Base-by-base conservation (phyloP, 2,797 vertebrate genomes). In the Geotria australis region DNA sequence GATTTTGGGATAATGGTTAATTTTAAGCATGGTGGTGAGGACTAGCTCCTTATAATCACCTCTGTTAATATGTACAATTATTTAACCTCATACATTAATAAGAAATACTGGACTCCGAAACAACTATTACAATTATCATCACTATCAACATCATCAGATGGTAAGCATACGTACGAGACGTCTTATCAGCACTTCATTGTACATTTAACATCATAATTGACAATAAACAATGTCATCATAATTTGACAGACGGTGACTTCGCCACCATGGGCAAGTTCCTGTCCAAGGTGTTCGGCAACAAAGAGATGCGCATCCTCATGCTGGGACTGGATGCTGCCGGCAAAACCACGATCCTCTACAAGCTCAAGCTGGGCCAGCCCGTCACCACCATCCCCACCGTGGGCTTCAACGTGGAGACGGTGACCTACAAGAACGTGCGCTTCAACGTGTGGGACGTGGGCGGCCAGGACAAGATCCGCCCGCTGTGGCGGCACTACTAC, bases 221-320 rank as follows among this genome's bases (percentile, higher is more conserved):
- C 4, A 38, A 38, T 38, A 24, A 38, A 38, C 24, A 38, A 38
- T 38, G 24, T 38, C 38, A 38, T 38, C 24, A 38, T 38, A 38
- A 24, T 38, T 38, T 38, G 24, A 24, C 24, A 38, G 24, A 38
- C 24, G 24, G 58, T 58, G 56, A 48, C 56, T 58, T 58, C 58
- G 47, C 5, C 46, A 79, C 74, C 69, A 96, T 98, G 91, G 91
- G 91, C 73, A 96, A 96, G 72, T 76, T 93, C 78, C 77, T 98
- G 57, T 96, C 91, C 61, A 98, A 96, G 69, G 95, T 96, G 66
- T 96, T 98, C 68, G 89, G 89, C 67, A 98, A 95, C 82, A 98
- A 98, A 76, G 91, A 98, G 73, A 96, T 98, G 91, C 85, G 91
- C 77, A 96, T 98, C 82, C 69, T 98, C 74, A 94, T 96, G 91